A percentile compares a stretch with the other conserved stretches of the same genome.
These are phyloP conservation scores for Alectura lathami DNA, from an alignment of 2,113 vertebrate genomes.

Conservation along the genomic window DNA sequence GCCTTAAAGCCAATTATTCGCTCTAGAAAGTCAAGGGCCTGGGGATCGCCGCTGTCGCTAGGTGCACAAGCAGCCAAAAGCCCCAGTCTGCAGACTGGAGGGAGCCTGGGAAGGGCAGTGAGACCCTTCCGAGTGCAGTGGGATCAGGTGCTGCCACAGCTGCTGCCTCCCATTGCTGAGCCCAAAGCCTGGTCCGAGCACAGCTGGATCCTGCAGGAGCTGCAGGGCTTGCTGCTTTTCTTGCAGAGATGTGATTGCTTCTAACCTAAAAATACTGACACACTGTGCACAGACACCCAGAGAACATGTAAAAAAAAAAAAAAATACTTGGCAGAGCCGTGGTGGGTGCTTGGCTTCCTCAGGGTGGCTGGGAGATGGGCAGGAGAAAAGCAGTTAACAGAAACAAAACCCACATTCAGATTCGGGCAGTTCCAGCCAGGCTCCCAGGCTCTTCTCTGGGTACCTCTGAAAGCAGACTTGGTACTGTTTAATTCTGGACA, in stretches of 20 bases:
- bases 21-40: neutral
- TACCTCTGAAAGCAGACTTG: neutral
- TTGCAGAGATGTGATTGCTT: neutral
- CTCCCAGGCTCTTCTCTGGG: neutral
- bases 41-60: neutral
- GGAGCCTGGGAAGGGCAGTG: fast-evolving
- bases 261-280: neutral
- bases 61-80: neutral
- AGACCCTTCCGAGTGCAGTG: neutral
- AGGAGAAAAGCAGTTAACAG: neutral
- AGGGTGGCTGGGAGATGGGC: neutral
- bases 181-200: fast-evolving
- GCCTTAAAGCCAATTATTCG: neutral
- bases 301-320: neutral
- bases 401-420: neutral
- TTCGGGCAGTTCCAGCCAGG: neutral
- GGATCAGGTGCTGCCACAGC: neutral
- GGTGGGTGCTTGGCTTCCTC: neutral
- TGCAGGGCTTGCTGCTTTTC: neutral
- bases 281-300: neutral
- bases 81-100: neutral
- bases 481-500: neutral
- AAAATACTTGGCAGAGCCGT: neutral
- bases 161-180: neutral
- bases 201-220: neutral